Conservation (phyloP, 2,113 vertebrate species). For the Elaphurus davidianus region DNA sequence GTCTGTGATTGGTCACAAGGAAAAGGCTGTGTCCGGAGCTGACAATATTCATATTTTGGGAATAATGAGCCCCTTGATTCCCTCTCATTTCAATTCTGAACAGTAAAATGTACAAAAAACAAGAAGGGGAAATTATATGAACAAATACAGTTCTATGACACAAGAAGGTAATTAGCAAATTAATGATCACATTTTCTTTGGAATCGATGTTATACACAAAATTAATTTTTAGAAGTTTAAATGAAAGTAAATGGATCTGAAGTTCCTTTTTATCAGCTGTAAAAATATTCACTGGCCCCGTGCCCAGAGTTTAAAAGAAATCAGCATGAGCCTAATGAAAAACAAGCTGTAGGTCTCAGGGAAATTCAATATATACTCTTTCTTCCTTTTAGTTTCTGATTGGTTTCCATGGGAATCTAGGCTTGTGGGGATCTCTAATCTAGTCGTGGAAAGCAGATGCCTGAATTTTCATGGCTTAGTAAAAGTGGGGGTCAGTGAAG, state of each 20-base stretch:
- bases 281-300: conserved; percentile 69
- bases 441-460: conserved; percentile 62
- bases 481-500: conserved; percentile 47
- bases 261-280: conserved; percentile 63
- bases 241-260: conserved; percentile 64
- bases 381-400: conserved; percentile 68
- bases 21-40: neutral
- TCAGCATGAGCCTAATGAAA: conserved; percentile 76
- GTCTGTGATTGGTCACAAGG: neutral
- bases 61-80: neutral
- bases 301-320: conserved; percentile 75
- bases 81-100: neutral
- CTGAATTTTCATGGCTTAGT: conserved; percentile 60
- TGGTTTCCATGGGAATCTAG: conserved; percentile 77
- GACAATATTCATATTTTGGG: neutral
- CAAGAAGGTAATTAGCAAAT: conserved; percentile 50
- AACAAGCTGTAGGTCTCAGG: conserved; percentile 73
- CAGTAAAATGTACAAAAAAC: neutral
- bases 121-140: conserved; percentile 7
- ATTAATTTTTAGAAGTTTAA: conserved; percentile 70
- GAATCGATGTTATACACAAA: conserved; percentile 48
- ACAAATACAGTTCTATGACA: conserved; percentile 23
- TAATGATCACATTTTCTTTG: conserved; percentile 55
- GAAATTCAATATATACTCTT: conserved; percentile 74
- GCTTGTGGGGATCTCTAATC: conserved; percentile 59